Base-by-base conservation (phyloP, 2,797 vertebrate genomes). In the Peromyscus attwateri region DNA sequence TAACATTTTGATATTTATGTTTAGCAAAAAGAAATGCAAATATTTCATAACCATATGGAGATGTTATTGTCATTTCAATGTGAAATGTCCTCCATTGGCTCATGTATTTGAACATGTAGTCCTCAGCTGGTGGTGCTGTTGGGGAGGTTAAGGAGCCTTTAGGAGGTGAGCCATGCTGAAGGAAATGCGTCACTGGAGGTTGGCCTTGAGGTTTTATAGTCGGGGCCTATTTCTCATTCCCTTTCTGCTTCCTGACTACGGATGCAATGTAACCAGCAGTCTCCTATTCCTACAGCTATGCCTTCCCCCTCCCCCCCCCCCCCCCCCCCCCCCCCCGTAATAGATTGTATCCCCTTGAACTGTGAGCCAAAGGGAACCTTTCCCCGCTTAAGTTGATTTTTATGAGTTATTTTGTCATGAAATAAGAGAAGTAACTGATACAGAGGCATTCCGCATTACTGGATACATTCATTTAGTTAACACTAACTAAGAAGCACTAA, bases 1-100 rank as follows among this genome's bases (percentile, higher is more conserved):
- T 95, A 92, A 91, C 31, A 88, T 68, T 92, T 77, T 79, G 17
- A 75, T 49, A 85, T 83, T 81, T 37, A 75, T 66, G 75, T 97
- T 96, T 82, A 95, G 80, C 70, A 96, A 87, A 71, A 85, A 49
- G 23, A 91, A 87, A 91, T 57, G 11, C 8, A 87, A 85, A 90
- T 84, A 21, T 57, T 62, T 89, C 84, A 43, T 73, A 81, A 89
- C 19, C 40, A 19, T 34, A 76, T 60, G 52, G 84, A 76, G 37
- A 21, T 27, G 21, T 40, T 27, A 37, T 13, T 75, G 37, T 43
- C 52, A 57, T 75, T 73, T 73, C 34, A 52, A 34, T n/a, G 31
- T 52, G 64, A 88, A 75, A 23, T 43, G 25, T 21, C 27, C 25
- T 17, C 68, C 7, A 55, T 40, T 6, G 14, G 85, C 68, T 87